Conservation (phyloP, 2,888 invertebrate species). For the Glyphotaelius pellucidus region DNA sequence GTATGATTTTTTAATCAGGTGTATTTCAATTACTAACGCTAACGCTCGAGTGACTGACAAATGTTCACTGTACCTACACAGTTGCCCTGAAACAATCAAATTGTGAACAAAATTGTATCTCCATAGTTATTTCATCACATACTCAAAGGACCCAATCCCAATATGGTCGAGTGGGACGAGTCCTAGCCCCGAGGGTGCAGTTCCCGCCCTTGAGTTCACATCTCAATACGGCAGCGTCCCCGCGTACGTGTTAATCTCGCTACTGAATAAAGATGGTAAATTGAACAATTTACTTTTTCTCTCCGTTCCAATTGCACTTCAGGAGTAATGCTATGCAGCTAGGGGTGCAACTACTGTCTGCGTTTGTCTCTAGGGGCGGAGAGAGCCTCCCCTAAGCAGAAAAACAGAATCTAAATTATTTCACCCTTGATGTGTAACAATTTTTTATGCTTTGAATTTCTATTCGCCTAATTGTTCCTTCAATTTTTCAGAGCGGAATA, state of each 20-base stretch:
- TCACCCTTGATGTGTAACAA: slow-evolving; percentile 8
- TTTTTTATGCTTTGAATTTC: not conserved
- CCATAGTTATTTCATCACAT: not conserved
- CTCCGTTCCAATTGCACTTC: slow-evolving; percentile 63
- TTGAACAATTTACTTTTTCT: slow-evolving; percentile 66
- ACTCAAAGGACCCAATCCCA: slow-evolving; percentile 49
- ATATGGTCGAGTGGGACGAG: slow-evolving; percentile 54
- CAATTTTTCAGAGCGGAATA: not conserved
- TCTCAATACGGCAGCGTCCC: slow-evolving; percentile 45
- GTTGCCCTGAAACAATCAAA: not conserved
- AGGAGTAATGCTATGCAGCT: slow-evolving; percentile 35
- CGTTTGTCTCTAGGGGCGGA: slow-evolving; percentile 21
- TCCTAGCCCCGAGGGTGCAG: slow-evolving; percentile 52
- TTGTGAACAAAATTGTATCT: not conserved
- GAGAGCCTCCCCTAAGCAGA: not conserved
- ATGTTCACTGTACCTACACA: too few relatives aligned
- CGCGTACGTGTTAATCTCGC: slow-evolving; percentile 63
- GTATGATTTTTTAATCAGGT: too few relatives aligned
- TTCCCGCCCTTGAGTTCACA: slow-evolving; percentile 49
- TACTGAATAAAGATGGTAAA: slow-evolving; percentile 65
- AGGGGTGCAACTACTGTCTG: slow-evolving; percentile 40
- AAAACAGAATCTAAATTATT: slow-evolving; percentile 11
- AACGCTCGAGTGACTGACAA: too few relatives aligned
- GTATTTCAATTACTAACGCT: too few relatives aligned
- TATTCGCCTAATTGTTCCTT: not conserved